Evolutionary conservation across 2,888 invertebrate genomes (phyloP).

Genomic region (Koerneria pararmatus): DNA sequence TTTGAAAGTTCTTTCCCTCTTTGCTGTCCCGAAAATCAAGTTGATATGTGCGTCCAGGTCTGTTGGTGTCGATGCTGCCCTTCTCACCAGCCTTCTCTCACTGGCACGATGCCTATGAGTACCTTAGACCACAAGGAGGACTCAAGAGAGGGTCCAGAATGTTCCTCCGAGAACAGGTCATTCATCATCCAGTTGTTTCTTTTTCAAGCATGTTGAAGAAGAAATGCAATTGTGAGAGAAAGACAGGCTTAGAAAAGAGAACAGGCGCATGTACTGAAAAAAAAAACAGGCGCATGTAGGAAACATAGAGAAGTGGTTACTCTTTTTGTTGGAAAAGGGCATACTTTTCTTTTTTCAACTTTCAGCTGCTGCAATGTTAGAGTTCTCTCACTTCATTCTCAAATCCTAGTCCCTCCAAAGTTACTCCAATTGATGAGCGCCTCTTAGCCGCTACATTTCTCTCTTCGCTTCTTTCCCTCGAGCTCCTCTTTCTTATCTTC

Average conservation of each 20-base stretch:
- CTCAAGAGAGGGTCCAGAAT: conserved; percentile 48
- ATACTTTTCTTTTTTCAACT: background rate
- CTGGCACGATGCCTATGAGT: conserved; percentile 81
- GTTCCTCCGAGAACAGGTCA: conserved; percentile 53
- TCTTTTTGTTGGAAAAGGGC: background rate
- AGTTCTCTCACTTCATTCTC: too few relatives aligned
- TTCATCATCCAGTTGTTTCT: background rate
- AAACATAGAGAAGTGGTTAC: background rate
- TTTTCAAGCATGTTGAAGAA: too few relatives aligned
- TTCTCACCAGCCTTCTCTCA: conserved; percentile 76
- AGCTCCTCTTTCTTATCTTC: too few relatives aligned
- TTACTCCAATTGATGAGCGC: too few relatives aligned
- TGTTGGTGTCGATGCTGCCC: conserved; percentile 78
- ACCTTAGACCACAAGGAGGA: conserved; percentile 64
- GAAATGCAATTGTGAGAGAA: background rate
- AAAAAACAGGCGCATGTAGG: background rate
- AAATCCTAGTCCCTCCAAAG: too few relatives aligned
- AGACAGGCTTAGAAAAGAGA: background rate
- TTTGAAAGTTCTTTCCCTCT: background rate
- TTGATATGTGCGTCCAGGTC: conserved; percentile 38
- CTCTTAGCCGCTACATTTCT: too few relatives aligned
- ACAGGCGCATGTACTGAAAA: background rate
- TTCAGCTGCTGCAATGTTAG: too few relatives aligned
- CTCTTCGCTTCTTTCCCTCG: too few relatives aligned
- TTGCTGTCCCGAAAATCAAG: background rate